Conservation (phyloP, 2,113 vertebrate species). For the Oreochromis tanganicae region DNA sequence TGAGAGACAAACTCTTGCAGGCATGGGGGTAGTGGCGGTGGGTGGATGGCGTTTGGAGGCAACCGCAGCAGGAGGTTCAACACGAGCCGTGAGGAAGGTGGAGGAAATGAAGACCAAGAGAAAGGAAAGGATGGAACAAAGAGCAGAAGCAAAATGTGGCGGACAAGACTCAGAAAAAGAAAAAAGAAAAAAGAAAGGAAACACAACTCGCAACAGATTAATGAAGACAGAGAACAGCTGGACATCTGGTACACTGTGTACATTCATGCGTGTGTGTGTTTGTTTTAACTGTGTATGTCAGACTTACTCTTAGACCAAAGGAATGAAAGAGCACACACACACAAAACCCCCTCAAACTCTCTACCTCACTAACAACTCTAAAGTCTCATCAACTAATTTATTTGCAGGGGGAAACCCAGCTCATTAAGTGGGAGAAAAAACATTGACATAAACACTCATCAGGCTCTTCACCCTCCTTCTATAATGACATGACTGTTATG, state of each 20-base stretch:
- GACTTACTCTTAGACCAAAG: not conserved
- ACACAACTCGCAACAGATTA: slow-evolving; percentile 21
- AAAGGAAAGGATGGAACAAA: slow-evolving; percentile 28
- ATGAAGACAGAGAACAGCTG: slow-evolving; percentile 55
- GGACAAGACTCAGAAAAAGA: not conserved
- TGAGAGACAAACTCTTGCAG: slow-evolving; percentile 66
- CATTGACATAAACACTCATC: slow-evolving; percentile 50
- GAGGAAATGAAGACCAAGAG: not conserved
- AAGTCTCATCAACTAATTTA: not conserved
- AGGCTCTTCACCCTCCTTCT: slow-evolving; percentile 33
- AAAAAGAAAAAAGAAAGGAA: not conserved
- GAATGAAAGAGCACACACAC: not conserved
- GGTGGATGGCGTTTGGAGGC: slow-evolving; percentile 50
- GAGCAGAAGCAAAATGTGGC: slow-evolving; percentile 30
- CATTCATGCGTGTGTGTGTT: not conserved
- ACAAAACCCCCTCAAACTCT: not conserved
- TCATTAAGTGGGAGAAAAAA: slow-evolving; percentile 41
- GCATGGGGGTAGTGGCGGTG: slow-evolving; percentile 31
- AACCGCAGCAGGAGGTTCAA: slow-evolving; percentile 48
- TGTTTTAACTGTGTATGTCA: not conserved
- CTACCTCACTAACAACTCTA: not conserved
- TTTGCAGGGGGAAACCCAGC: slow-evolving; percentile 24
- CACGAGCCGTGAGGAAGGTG: slow-evolving; percentile 27
- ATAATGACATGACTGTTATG: slow-evolving; percentile 43
- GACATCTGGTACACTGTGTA: not conserved